These are phyloP conservation scores for Artibeus lituratus DNA, from an alignment of 2,797 vertebrate genomes.

Conservation along the genomic window DNA sequence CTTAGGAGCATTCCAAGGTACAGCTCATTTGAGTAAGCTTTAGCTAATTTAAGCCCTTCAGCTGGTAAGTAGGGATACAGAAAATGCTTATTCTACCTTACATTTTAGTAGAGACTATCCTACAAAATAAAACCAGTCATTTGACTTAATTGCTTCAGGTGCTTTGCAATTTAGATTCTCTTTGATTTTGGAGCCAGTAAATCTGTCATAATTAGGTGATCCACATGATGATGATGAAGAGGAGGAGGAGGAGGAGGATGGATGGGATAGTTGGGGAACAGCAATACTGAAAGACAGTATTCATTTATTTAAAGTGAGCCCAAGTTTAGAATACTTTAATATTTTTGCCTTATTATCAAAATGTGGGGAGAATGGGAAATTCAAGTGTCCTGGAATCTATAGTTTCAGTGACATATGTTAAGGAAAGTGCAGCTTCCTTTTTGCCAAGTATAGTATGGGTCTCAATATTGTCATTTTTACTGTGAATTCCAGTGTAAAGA, in stretches of 20 bases:
- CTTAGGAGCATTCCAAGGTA: background rate
- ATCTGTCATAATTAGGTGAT: background rate
- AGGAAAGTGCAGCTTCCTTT: background rate
- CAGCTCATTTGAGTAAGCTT: background rate
- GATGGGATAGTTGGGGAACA: background rate
- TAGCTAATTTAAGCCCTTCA: background rate
- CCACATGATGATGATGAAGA: background rate
- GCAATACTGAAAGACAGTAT: background rate
- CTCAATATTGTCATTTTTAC: background rate
- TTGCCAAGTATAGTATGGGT: background rate
- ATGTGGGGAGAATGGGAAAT: background rate
- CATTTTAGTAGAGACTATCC: background rate
- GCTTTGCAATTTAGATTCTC: background rate
- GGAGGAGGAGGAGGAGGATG: no score
- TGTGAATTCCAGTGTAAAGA: conserved; percentile 26
- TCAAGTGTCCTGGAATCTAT: background rate
- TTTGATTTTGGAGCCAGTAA: background rate
- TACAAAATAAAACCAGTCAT: background rate
- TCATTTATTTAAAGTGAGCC: background rate
- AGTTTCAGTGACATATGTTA: conserved; percentile 10
- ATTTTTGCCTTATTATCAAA: background rate
- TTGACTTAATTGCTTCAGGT: background rate
- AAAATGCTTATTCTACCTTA: background rate
- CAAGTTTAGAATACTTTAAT: background rate
- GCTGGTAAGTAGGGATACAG: background rate